Evolutionary conservation across 2,888 invertebrate species (phyloP), one percentile per base, ranked within the genome.

Genomic region (Ophion ventricosus): DNA sequence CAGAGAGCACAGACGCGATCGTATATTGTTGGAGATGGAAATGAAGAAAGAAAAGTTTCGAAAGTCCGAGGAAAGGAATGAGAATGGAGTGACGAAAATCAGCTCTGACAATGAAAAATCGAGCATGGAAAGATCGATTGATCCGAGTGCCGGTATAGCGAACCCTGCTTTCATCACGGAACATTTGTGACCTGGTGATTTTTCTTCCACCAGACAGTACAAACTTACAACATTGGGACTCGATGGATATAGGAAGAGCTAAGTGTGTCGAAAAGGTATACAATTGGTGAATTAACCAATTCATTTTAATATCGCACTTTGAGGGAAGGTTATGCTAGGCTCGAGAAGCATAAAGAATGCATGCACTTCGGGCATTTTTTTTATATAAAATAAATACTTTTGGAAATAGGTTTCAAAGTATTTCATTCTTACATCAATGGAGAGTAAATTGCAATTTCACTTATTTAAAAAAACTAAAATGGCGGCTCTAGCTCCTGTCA

Each of bases 1-100:
- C 92, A 93, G 95, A 86, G 96, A 96, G 73, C 95, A 96, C 89
- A 95, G 95, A 89, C 95, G 95, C 89, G 95, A 96, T 87, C 89
- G 90, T 0, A 86, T 85, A 0, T 14, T 86, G 29, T 59, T 86
- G 75, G 90, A 91, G 57, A 86, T 85, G 69, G 89, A 91, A 82
- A 87, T 87, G 83, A 87, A 88, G 77, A 84, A 84, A 75, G 84
- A 85, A 69, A 87, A 88, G 78, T 91, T 89, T 73, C 88, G 88
- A 40, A 90, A 92, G 90, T 84, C 85, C 56, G 94, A 94, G 4
- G 88, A 94, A 17, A 94, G 94, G 79, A 94, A 94, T 83, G 87
- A 85, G 83, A 88, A 79, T 82, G 83, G 84, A 35, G 26, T 80
- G 81, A 87, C 84, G 82, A 87, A 90, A 82, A 89, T 86, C 67